Base-by-base conservation (phyloP, 2,113 vertebrate species). In the Myodes glareolus region DNA sequence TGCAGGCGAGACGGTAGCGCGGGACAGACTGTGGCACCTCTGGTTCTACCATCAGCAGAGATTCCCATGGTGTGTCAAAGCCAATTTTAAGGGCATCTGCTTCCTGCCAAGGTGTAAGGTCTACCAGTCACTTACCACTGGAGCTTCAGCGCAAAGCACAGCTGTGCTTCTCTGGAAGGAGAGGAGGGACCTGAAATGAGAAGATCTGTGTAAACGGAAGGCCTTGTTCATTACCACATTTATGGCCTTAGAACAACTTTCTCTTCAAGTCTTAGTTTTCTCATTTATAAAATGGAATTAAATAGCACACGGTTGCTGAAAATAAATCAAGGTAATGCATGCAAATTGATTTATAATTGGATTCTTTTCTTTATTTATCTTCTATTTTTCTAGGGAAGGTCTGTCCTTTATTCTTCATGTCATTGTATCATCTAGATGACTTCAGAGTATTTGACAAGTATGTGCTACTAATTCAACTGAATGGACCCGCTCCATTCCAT, bases 261-360 rank as follows among this genome's bases (percentile, higher is more conserved):
- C 70, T 85, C 45, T 77, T 93, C 76, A 93, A 93, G 42, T 75
- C 42, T 93, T 52, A 89, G 25, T 78, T 96, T 73, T 5, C 23
- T 78, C 39, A 92, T 67, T 52, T 91, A 7, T 39, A 92, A 95
- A 91, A n/a, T 45, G 11, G 7, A 42, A 52, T 47, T 80, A 67
- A 80, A 95, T 50, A 58, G 50, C 33, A 14, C 21, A 77, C 16
- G 8, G 5, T 72, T 76, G 36, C 16, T 65, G 70, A 45, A 91
- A 91, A 82, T 84, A 89, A n/a, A 36, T 68, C 31, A 68, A 95
- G 10, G 52, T 31, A 39, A 25, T 45, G 50, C 88, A 42, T 14
- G 3, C 13, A 45, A 94, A 86, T 68, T 58, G 25, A 68, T 55
- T 65, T 55, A 76, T 52, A 63, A 81, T 55, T 58, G 80, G 72